Percentiles rank a stretch among this genome's conserved stretches.
These are phyloP conservation scores for Sphaeridia pumilis DNA, from an alignment of 2,888 invertebrate species.

Conservation along the genomic window DNA sequence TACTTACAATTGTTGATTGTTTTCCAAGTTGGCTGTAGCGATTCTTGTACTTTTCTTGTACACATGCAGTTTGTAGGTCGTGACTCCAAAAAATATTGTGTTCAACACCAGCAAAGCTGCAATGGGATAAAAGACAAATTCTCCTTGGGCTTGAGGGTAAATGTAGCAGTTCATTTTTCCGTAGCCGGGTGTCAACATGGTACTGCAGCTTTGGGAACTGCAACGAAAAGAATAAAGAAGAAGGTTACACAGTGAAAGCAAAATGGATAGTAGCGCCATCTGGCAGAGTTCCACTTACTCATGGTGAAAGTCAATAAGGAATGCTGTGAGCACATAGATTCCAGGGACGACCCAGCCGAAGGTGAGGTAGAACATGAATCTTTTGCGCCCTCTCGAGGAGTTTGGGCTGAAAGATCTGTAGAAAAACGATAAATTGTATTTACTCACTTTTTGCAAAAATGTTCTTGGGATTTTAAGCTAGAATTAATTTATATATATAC, in stretches of 20 bases:
- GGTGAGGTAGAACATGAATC: slow-evolving; percentile 6
- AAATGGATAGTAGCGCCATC: not conserved
- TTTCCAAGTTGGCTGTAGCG: slow-evolving; percentile 12
- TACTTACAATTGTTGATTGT: slow-evolving; percentile 14
- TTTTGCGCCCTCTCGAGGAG: slow-evolving; percentile 2
- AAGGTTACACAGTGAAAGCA: too few species aligned
- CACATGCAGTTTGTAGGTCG: slow-evolving; percentile 13
- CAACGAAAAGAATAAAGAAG: too few species aligned
- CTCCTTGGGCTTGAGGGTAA: not conserved
- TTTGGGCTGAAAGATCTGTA: slow-evolving; percentile 7
- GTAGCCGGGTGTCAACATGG: not conserved
- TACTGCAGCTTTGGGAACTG: not conserved
- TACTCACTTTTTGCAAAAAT: too few species aligned
- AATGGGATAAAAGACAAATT: slow-evolving; percentile 10
- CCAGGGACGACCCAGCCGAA: slow-evolving; percentile 11
- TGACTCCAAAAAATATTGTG: slow-evolving; percentile 10
- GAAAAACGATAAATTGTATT: too few species aligned
- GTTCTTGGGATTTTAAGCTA: too few species aligned
- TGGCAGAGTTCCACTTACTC: slow-evolving; percentile 1
- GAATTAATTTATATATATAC: too few species aligned
- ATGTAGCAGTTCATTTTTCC: slow-evolving; percentile 5
- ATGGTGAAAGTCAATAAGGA: not conserved
- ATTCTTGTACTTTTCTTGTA: slow-evolving; percentile 15
- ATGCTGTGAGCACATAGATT: slow-evolving; percentile 1
- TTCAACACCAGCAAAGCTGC: slow-evolving; percentile 9